A percentile compares a stretch with the other conserved stretches of the same genome.
Evolutionary conservation across 2,113 vertebrate genomes (phyloP).

Genomic region (Tachycineta bicolor): DNA sequence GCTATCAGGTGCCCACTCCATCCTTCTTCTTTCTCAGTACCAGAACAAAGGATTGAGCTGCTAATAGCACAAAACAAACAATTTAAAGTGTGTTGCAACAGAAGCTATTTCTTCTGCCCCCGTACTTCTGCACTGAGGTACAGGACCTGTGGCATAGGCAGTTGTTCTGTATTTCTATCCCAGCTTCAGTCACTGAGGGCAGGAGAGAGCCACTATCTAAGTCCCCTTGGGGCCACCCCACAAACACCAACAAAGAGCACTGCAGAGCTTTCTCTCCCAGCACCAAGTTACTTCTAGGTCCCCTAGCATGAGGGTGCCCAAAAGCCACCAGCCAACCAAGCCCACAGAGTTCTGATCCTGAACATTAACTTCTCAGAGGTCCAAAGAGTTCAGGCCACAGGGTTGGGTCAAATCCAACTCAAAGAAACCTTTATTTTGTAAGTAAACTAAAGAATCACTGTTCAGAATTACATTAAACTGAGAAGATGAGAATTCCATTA

Average conservation of each 20-base stretch:
- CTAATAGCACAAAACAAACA: neutral
- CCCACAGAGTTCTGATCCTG: neutral
- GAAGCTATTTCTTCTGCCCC: neutral
- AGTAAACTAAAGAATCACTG: conserved; percentile 21
- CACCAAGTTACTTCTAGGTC: neutral
- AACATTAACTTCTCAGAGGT: neutral
- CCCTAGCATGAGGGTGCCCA: neutral
- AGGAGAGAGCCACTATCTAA: neutral
- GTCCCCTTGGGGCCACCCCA: neutral
- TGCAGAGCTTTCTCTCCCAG: neutral
- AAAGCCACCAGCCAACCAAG: neutral
- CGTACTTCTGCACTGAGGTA: neutral
- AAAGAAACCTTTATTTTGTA: conserved; percentile 21
- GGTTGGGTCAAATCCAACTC: neutral
- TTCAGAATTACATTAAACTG: conserved; percentile 28
- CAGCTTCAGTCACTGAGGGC: neutral
- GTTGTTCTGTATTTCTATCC: neutral
- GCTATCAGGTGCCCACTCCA: rapidly evolving
- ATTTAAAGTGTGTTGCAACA: neutral
- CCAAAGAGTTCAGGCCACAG: neutral
- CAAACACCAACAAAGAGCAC: neutral
- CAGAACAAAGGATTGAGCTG: neutral
- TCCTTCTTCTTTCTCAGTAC: neutral
- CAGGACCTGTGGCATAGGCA: neutral
- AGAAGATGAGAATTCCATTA: conserved; percentile 56